Percentiles rank a stretch among this genome's conserved stretches.
These are phyloP conservation scores for Olivierus martensii DNA, from an alignment of 1,140 invertebrate genomes.

Conservation along the genomic window DNA sequence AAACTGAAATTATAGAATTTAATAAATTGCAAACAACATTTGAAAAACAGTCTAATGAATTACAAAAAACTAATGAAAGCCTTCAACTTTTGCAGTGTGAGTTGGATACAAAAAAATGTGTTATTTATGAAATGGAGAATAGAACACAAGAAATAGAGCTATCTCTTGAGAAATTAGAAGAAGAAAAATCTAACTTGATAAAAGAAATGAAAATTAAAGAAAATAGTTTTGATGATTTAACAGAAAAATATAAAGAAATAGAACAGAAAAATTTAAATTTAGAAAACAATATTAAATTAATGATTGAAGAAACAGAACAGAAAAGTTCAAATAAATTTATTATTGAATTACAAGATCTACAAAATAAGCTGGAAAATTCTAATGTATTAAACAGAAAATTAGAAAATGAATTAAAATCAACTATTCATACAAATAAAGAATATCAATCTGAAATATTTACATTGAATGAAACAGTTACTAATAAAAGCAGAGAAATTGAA, in stretches of 20 bases:
- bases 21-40: not conserved
- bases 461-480: too few relatives aligned
- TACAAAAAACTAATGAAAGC: not conserved
- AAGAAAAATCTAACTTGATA: not conserved
- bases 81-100: not conserved
- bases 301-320: not conserved
- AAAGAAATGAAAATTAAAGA: not conserved
- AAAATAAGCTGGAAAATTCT: not conserved
- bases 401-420: too few relatives aligned
- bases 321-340: not conserved
- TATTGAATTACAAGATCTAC: not conserved
- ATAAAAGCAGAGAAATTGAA: too few relatives aligned
- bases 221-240: not conserved
- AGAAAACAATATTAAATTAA: not conserved
- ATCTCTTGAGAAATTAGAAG: conserved; percentile 1
- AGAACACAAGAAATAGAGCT: not conserved
- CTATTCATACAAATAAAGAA: too few relatives aligned
- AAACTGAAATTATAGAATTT: not conserved
- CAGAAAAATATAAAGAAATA: not conserved
- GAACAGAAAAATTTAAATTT: not conserved
- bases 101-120: not conserved
- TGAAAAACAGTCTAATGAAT: not conserved
- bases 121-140: not conserved
- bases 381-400: not conserved
- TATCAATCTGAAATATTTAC: too few relatives aligned